These are phyloP conservation scores for Hypomecis punctinalis DNA, from an alignment of 2,888 invertebrate genomes.

Conservation along the genomic window DNA sequence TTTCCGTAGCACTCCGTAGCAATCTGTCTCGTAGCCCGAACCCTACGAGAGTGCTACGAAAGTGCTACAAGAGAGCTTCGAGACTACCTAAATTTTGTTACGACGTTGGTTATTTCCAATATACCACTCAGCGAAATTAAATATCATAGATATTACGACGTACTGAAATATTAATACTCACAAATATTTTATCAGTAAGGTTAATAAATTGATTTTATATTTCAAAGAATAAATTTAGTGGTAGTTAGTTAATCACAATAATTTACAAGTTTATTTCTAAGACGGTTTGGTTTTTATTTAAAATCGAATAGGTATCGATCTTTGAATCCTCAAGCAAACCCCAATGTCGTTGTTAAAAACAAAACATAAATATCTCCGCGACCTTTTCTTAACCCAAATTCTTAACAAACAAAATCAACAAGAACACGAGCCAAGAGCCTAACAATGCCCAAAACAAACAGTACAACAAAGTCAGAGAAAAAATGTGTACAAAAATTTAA, in stretches of 20 bases:
- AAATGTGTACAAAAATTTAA: background rate
- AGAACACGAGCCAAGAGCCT: background rate
- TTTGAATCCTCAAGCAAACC: no score
- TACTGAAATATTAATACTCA: background rate
- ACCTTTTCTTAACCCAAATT: background rate
- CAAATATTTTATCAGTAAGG: background rate
- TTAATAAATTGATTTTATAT: no score
- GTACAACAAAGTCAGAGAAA: background rate
- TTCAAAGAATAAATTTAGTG: no score
- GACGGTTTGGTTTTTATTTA: no score
- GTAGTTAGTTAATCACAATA: no score
- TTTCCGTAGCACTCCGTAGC: constrained; percentile 46
- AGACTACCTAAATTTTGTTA: constrained; percentile 48
- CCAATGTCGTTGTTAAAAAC: no score
- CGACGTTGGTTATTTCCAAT: constrained; percentile 26
- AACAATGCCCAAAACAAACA: constrained; percentile 3
- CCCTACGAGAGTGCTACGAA: constrained; percentile 34
- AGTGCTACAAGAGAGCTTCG: constrained; percentile 39
- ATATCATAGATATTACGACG: background rate
- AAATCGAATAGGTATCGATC: no score
- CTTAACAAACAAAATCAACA: background rate
- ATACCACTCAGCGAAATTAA: constrained; percentile 8
- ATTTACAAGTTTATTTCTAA: no score
- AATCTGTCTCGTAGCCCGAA: constrained; percentile 44
- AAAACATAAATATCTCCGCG: no score